phyloP scores from a whole-genome alignment of 2,888 invertebrate genomes.

The Melinaea marsaeus region DNA sequence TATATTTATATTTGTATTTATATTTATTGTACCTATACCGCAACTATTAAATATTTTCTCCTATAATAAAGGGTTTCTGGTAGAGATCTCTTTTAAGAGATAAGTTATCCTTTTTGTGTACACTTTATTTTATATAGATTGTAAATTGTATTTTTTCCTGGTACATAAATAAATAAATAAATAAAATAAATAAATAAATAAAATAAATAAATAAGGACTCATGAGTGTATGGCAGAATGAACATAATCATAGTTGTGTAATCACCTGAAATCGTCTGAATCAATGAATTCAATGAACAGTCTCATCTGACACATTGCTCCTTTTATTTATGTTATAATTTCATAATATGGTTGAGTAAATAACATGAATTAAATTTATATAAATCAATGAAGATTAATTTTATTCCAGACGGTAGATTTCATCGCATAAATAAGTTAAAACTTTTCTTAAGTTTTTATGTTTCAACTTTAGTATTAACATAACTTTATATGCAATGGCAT shows the following conservation, averaged over 20 bases:
- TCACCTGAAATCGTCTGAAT: conserved; percentile 55
- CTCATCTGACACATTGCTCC: conserved; percentile 61
- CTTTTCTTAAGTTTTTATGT: conserved; percentile 67
- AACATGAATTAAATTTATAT: conserved; percentile 8
- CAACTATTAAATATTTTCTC: too few species aligned
- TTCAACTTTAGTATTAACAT: conserved; percentile 68
- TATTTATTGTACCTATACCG: too few species aligned
- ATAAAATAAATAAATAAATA: too few species aligned
- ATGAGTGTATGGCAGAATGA: conserved; percentile 67
- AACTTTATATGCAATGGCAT: conserved; percentile 72
- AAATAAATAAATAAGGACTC: too few species aligned
- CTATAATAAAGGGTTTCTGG: too few species aligned
- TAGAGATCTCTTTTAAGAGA: too few species aligned
- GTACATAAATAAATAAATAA: too few species aligned
- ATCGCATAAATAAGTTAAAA: conserved; percentile 53
- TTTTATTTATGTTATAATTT: conserved; percentile 28
- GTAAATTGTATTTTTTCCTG: too few species aligned
- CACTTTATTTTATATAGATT: too few species aligned
- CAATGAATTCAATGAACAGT: conserved; percentile 66
- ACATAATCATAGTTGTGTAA: conserved; percentile 68
- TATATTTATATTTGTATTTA: too few species aligned
- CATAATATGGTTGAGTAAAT: conserved; percentile 20
- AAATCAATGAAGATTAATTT: conserved; percentile 1
- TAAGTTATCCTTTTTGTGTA: too few species aligned
- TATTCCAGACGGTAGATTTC: conserved; percentile 39